Conservation (phyloP, 53 echinoderm and acorn worm species). For the Stichopus horrens region DNA sequence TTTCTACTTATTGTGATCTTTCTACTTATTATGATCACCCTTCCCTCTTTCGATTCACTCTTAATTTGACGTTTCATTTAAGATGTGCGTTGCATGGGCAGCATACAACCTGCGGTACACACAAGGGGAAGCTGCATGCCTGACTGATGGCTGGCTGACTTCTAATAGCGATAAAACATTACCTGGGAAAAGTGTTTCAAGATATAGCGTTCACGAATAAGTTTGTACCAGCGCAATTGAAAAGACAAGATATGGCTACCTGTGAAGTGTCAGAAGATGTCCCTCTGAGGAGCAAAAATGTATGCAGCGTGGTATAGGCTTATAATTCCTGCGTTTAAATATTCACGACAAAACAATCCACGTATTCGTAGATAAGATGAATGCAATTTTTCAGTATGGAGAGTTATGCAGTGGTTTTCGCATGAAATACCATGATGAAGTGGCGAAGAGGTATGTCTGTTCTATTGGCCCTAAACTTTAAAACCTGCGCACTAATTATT, state of each 20-base stretch:
- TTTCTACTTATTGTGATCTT: too few relatives aligned
- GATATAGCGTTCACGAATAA: background rate
- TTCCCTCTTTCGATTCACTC: background rate
- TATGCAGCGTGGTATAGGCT: background rate
- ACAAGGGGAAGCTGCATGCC: background rate
- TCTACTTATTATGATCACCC: background rate
- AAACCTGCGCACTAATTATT: too few relatives aligned
- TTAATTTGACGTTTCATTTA: background rate
- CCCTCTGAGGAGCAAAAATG: background rate
- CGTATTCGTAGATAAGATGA: too few relatives aligned
- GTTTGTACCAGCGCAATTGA: background rate
- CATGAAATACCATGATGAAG: too few relatives aligned
- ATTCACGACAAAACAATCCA: too few relatives aligned
- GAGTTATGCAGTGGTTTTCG: too few relatives aligned
- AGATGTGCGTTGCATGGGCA: background rate
- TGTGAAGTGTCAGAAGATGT: background rate
- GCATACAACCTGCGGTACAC: too few relatives aligned
- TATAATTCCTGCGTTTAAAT: too few relatives aligned
- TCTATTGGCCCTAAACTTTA: too few relatives aligned
- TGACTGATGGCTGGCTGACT: background rate
- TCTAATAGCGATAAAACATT: background rate
- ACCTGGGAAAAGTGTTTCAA: background rate
- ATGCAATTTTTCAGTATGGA: too few relatives aligned
- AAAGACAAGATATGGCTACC: background rate
- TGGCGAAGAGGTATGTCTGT: too few relatives aligned